phyloP scores from a whole-genome alignment of 2,888 invertebrate species.

The Ashinkailepas kermadecensis region DNA sequence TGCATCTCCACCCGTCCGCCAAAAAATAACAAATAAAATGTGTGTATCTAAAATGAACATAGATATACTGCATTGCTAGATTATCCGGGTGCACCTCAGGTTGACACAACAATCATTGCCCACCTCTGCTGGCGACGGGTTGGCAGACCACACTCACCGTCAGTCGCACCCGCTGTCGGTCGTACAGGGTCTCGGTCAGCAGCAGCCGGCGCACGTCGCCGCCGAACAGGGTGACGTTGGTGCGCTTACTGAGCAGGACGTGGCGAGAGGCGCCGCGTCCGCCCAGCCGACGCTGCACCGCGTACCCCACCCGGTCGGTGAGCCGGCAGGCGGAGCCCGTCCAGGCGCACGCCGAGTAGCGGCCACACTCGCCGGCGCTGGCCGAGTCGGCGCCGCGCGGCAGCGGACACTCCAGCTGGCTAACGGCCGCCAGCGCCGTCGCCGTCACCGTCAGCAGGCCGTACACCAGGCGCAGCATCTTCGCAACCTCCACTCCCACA shows the following conservation, averaged over 20 bases:
- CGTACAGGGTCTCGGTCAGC: constrained; percentile 31
- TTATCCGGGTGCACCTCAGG: not conserved
- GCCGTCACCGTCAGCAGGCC: not conserved
- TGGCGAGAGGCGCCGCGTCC: not conserved
- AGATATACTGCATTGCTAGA: too few relatives aligned
- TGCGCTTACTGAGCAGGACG: not conserved
- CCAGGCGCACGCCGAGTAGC: not conserved
- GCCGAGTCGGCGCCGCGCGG: not conserved
- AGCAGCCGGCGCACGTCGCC: constrained; percentile 27
- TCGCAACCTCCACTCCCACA: not conserved
- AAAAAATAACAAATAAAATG: too few relatives aligned
- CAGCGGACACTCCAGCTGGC: constrained; percentile 3
- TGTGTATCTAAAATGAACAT: too few relatives aligned
- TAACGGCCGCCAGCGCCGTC: not conserved
- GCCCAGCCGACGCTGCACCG: not conserved
- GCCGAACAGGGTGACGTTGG: constrained; percentile 28
- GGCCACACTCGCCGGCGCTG: not conserved
- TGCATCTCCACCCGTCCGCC: too few relatives aligned
- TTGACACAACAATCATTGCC: not conserved
- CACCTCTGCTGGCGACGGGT: not conserved
- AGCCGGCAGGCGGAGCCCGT: not conserved
- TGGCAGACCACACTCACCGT: constrained; percentile 26
- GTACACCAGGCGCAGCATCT: not conserved
- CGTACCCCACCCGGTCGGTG: not conserved
- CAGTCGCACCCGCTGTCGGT: constrained; percentile 30